Percentiles rank a stretch among this genome's conserved stretches.
phyloP scores from a whole-genome alignment of 2,113 vertebrate species.

The Hyperopisus bebe region DNA sequence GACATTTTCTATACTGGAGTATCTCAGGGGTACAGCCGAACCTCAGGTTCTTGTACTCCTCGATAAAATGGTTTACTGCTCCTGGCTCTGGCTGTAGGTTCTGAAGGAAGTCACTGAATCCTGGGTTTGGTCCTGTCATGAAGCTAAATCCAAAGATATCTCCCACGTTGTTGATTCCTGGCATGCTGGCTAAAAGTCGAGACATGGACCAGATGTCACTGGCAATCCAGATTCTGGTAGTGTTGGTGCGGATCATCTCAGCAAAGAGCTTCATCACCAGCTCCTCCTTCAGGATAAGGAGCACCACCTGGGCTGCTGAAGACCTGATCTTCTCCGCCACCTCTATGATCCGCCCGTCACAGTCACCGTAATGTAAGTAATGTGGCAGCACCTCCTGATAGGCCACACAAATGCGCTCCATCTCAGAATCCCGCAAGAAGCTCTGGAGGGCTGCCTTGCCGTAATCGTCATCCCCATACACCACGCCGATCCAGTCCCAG shows the following conservation, averaged over 20 bases:
- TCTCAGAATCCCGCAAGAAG: conserved; percentile 39
- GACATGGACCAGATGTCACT: conserved; percentile 54
- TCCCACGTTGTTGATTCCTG: conserved; percentile 50
- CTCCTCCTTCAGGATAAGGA: conserved; percentile 47
- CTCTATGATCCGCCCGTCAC: conserved; percentile 15
- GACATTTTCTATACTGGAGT: conserved; percentile 31
- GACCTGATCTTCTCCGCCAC: conserved; percentile 35
- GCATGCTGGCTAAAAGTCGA: conserved; percentile 36
- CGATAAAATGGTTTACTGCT: conserved; percentile 48
- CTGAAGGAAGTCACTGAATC: conserved; percentile 47
- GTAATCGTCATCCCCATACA: conserved; percentile 56
- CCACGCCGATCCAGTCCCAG: conserved; percentile 60
- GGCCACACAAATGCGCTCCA: conserved; percentile 42
- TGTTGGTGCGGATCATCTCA: conserved; percentile 43
- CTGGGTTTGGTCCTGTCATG: conserved; percentile 31
- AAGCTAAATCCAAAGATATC: conserved; percentile 56
- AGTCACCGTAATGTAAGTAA: conserved; percentile 26
- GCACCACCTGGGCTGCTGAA: conserved; percentile 45
- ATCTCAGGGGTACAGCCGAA: conserved; percentile 42
- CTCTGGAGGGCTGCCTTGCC: conserved; percentile 47
- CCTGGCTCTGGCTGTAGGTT: conserved; percentile 39
- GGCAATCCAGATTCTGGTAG: conserved; percentile 52
- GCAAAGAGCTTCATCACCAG: conserved; percentile 47
- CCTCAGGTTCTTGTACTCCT: conserved; percentile 51
- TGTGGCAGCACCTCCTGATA: conserved; percentile 45